These are phyloP conservation scores for Antechinus stuartii DNA, from an alignment of 2,113 vertebrate species.

Conservation along the genomic window DNA sequence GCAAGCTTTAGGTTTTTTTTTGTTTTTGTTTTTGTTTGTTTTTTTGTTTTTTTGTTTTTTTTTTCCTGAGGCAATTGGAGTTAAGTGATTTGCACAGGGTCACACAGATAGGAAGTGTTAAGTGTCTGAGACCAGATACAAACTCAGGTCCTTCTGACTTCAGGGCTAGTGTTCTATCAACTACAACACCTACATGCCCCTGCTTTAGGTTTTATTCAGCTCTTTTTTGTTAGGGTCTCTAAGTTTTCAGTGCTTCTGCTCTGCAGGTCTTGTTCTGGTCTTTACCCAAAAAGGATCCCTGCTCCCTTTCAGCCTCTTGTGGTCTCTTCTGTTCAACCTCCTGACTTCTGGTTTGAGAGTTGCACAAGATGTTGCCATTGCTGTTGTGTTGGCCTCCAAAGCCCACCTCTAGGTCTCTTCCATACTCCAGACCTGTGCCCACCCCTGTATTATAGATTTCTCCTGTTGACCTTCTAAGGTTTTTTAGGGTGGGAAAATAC, in stretches of 20 bases:
- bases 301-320: background rate
- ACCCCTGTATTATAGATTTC: background rate
- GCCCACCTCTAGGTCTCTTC: background rate
- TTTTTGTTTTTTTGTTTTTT: too few species aligned
- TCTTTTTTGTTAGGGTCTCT: background rate
- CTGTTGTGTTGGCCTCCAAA: background rate
- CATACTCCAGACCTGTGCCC: background rate
- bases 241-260: background rate
- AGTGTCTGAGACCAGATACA: too few species aligned
- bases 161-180: too few species aligned
- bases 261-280: background rate
- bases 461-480: background rate
- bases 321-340: background rate
- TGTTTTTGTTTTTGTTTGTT: too few species aligned
- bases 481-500: background rate
- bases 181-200: too few species aligned
- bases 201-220: background rate
- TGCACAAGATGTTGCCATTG: background rate
- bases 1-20: too few species aligned
- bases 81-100: too few species aligned
- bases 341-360: background rate
- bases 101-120: too few species aligned
- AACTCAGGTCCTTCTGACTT: too few species aligned
- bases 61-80: too few species aligned
- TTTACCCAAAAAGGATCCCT: background rate